A percentile compares a stretch with the other conserved stretches of the same genome.
Conservation (phyloP, 2,888 invertebrate genomes). For the Andrena fulva region DNA sequence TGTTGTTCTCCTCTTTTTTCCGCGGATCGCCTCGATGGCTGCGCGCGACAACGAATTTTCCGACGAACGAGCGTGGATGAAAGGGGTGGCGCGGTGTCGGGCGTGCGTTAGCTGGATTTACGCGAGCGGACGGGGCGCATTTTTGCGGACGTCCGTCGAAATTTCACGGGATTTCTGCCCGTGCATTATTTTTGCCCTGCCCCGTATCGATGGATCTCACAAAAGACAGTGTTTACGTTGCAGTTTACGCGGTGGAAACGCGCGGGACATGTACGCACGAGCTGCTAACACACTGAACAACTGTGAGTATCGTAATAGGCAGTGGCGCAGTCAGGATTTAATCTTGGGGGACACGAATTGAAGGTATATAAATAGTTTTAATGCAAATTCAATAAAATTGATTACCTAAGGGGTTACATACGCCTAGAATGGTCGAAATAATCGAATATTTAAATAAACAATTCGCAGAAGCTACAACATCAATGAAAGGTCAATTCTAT, state of each 20-base stretch:
- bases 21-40: constrained; percentile 11
- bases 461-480: too few species aligned
- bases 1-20: constrained; percentile 8
- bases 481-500: too few species aligned
- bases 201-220: constrained; percentile 45
- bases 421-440: too few species aligned
- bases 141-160: constrained; percentile 55
- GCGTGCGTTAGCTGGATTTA: constrained; percentile 62
- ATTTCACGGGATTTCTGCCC: constrained; percentile 62
- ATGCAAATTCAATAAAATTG: too few species aligned
- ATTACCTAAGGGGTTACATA: too few species aligned
- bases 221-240: constrained; percentile 58
- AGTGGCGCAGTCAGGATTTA: too few species aligned
- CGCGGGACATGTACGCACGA: neutral
- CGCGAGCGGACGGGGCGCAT: constrained; percentile 55
- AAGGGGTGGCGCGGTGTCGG: constrained; percentile 53
- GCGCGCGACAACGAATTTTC: constrained; percentile 69
- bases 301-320: too few species aligned
- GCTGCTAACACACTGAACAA: too few species aligned
- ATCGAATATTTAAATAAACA: too few species aligned
- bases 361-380: too few species aligned
- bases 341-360: too few species aligned
- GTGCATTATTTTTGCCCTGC: constrained; percentile 53
- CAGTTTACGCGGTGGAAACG: constrained; percentile 29
- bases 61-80: constrained; percentile 57